Base-by-base conservation (phyloP, 2,888 invertebrate genomes). In the Eretmocerus hayati region DNA sequence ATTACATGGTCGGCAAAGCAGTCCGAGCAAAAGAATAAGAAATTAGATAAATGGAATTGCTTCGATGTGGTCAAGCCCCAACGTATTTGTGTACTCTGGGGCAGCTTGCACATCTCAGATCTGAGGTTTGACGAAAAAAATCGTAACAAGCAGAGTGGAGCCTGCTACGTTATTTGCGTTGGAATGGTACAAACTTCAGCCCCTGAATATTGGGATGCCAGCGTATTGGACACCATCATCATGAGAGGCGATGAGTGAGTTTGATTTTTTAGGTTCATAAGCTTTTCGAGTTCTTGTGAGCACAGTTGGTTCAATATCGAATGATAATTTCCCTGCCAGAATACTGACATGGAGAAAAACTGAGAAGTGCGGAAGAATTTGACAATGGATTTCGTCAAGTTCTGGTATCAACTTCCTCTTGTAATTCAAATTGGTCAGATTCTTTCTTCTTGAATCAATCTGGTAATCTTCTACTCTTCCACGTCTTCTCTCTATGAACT, bases 21-120 rank as follows among this genome's bases (percentile, higher is more conserved):
- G 31, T n/a, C n/a, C n/a, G n/a, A n/a, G n/a, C n/a, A n/a, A n/a
- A 2, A n/a, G 11, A 3, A 13, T 11, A 5, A 38, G 22, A 35
- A 35, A 4, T n/a, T 1, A 1, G 15, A 21, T 1, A 64, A 62
- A 0, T 83, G 83, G 82, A 81, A 81, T 59, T 74, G 81, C 43
- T 87, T 80, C 77, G 80, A 84, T 53, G 77, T 84, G 2, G 85
- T 86, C 62, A 81, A 83, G 56, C 76, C 79, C 3, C 78, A 80
- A 2, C 83, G 82, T 52, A 66, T 87, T 1, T 85, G 75, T 72
- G 84, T 85, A 0, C 66, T 87, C 2, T 80, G 82, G 78, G 84
- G 85, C 1, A 76, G 76, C 26, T 60, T 84, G 15, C 82, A 84
- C 69, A 82, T 83, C 3, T 66, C 74, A 43, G 80, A 81, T 30